Conservation (phyloP, 2,888 invertebrate genomes). For the Uropetala carovei region DNA sequence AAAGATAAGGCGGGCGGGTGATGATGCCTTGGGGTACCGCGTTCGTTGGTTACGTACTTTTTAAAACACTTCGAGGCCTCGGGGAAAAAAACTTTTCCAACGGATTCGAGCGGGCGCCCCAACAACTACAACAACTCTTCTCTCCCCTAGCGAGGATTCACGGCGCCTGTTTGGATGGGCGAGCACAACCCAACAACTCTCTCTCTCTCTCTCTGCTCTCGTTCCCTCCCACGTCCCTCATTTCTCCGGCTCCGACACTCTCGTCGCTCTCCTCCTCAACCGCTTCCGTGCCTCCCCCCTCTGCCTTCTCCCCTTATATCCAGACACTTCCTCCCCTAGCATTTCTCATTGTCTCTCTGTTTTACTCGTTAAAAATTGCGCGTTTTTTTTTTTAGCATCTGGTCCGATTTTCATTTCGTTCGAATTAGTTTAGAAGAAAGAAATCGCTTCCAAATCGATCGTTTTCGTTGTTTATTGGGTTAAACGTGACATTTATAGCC, state of each 20-base stretch:
- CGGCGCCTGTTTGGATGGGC: conserved; percentile 30
- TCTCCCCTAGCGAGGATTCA: background rate
- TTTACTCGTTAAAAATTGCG: too few species aligned
- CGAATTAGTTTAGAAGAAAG: background rate
- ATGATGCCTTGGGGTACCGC: too few species aligned
- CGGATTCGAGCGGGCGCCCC: background rate
- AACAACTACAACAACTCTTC: background rate
- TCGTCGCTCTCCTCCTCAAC: background rate
- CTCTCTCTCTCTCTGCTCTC: background rate
- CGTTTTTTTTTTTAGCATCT: too few species aligned
- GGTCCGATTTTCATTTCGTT: background rate
- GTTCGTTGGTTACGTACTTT: too few species aligned
- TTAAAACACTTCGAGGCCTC: too few species aligned
- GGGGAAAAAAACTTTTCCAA: background rate
- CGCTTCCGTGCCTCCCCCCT: background rate
- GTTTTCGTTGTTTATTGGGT: background rate
- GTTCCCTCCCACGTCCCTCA: background rate
- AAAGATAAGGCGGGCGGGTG: too few species aligned
- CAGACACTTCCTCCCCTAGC: background rate
- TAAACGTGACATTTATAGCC: background rate
- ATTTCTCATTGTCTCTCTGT: background rate
- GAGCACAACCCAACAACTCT: background rate
- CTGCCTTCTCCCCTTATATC: background rate
- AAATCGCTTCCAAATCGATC: background rate
- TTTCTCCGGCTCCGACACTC: background rate